Evolutionary conservation across 2,797 vertebrate species (phyloP).

Genomic region (Rachycentron canadum): DNA sequence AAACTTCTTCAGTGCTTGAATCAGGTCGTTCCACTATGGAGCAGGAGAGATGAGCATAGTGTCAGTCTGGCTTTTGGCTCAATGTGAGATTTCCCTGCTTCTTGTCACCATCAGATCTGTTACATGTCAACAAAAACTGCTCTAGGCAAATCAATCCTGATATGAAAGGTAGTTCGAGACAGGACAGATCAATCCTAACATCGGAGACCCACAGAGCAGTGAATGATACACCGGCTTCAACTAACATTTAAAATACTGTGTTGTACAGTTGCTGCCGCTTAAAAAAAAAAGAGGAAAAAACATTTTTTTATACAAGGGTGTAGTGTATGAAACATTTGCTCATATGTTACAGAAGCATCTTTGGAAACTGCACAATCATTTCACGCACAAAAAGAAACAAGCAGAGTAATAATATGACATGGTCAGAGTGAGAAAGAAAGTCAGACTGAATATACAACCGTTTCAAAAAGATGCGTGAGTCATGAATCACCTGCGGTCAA

Average conservation of each 20-base stretch:
- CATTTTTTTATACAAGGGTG: not conserved
- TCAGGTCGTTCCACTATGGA: not conserved
- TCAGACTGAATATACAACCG: constrained; percentile 69
- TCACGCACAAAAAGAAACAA: constrained; percentile 32
- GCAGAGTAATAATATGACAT: constrained; percentile 39
- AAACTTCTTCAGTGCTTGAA: not conserved
- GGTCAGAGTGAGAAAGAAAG: constrained; percentile 48
- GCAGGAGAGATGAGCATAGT: not conserved
- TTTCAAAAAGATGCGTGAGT: constrained; percentile 67
- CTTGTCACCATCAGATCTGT: not conserved
- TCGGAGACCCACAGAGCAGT: not conserved
- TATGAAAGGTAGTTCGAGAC: not conserved
- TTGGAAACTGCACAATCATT: constrained; percentile 45
- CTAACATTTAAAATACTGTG: constrained; percentile 3
- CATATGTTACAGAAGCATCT: constrained; percentile 35
- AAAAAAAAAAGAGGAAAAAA: too few relatives aligned
- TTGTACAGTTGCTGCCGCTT: too few relatives aligned
- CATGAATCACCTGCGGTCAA: constrained; percentile 72
- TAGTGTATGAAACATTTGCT: not conserved
- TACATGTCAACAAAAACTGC: not conserved
- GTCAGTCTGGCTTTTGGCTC: not conserved
- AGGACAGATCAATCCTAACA: not conserved
- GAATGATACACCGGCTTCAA: not conserved
- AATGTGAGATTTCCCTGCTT: not conserved
- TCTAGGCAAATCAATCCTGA: constrained; percentile 2